phyloP scores from a whole-genome alignment of 2,113 vertebrate genomes.

The Fulmarus glacialis region DNA sequence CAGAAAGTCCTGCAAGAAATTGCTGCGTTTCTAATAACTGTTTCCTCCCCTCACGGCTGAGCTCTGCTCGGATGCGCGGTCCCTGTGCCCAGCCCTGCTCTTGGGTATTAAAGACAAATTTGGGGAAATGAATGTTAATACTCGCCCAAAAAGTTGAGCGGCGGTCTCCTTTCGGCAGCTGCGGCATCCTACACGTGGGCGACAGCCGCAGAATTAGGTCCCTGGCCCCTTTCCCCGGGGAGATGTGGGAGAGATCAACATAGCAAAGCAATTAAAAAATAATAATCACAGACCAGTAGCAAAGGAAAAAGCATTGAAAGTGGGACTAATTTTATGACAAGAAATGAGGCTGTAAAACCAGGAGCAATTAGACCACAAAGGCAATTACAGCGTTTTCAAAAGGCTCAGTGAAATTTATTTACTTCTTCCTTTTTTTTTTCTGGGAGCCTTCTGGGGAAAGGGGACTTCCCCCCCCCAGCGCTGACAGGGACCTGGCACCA shows the following conservation, averaged over 20 bases:
- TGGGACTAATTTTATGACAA: slow-evolving; percentile 47
- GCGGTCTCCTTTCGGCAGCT: background rate
- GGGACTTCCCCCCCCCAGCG: background rate
- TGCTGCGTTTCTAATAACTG: fast-evolving
- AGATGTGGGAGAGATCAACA: background rate
- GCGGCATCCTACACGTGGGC: fast-evolving
- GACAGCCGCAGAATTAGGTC: background rate
- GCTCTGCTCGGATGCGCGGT: fast-evolving
- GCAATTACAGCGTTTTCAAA: slow-evolving; percentile 40
- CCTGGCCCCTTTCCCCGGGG: background rate
- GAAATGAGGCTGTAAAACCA: slow-evolving; percentile 52
- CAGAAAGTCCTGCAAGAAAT: background rate
- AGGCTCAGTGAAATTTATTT: slow-evolving; percentile 55
- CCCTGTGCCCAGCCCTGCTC: background rate
- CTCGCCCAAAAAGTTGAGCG: background rate
- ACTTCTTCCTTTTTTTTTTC: background rate
- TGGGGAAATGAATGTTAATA: background rate
- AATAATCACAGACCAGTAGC: slow-evolving; percentile 30
- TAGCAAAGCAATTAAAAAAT: slow-evolving; percentile 37
- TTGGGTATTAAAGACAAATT: fast-evolving
- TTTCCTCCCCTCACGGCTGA: fast-evolving
- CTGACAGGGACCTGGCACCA: background rate
- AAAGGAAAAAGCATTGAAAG: slow-evolving; percentile 31
- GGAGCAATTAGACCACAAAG: slow-evolving; percentile 64
- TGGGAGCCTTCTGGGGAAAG: background rate